Percentiles rank a stretch among this genome's conserved stretches.
phyloP scores from a whole-genome alignment of 2,888 invertebrate genomes.

The Electrophaes corylata region DNA sequence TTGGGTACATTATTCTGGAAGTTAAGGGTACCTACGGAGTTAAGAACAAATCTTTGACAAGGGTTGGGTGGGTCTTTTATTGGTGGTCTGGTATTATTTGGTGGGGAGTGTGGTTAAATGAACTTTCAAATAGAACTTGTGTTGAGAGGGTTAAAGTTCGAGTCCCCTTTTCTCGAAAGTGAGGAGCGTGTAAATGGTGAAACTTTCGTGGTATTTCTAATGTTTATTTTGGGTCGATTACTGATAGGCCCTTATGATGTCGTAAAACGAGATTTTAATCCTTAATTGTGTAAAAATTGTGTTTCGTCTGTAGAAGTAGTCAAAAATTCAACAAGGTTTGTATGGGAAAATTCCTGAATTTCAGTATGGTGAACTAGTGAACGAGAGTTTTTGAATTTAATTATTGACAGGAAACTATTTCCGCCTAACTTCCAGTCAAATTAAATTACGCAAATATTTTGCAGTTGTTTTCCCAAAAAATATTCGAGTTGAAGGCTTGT shows the following conservation, averaged over 20 bases:
- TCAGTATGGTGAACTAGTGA: background rate
- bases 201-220: conserved; percentile 3
- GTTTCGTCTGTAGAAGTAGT: too few relatives aligned
- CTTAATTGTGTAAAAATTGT: too few relatives aligned
- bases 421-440: background rate
- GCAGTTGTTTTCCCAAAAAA: background rate
- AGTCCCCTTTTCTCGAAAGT: background rate
- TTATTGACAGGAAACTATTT: background rate
- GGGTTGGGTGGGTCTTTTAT: conserved; percentile 28
- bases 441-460: too few relatives aligned
- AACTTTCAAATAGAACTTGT: conserved; percentile 18
- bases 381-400: background rate
- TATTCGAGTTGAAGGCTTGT: conserved; percentile 32
- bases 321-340: too few relatives aligned
- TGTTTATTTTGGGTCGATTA: background rate
- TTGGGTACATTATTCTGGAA: conserved; percentile 39
- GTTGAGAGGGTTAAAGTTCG: background rate
- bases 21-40: conserved; percentile 27
- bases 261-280: too few relatives aligned
- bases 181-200: conserved; percentile 4
- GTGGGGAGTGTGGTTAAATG: conserved; percentile 19
- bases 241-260: background rate
- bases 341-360: background rate
- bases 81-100: conserved; percentile 23
- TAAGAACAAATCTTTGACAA: conserved; percentile 35